phyloP scores from a whole-genome alignment of 2,888 invertebrate genomes.

The Amblyjoppa proteus region DNA sequence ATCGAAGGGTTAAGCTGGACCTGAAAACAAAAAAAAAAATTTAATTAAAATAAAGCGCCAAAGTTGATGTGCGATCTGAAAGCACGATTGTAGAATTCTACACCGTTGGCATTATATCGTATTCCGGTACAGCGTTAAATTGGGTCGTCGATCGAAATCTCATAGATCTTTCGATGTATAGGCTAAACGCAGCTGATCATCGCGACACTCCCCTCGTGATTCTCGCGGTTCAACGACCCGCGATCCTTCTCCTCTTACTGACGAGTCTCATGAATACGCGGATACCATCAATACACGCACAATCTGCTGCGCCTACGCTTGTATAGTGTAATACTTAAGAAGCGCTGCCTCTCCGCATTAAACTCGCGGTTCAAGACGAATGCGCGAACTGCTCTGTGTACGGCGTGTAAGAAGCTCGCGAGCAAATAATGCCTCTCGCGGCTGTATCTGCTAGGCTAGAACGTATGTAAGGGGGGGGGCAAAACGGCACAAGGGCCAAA shows the following conservation, averaged over 20 bases:
- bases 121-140: constrained; percentile 68
- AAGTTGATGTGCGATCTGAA: background rate
- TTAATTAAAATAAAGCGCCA: too few species aligned
- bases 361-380: constrained; percentile 34
- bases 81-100: constrained; percentile 1
- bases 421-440: background rate
- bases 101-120: background rate
- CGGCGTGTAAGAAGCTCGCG: background rate
- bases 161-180: constrained; percentile 74
- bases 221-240: constrained; percentile 72
- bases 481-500: too few species aligned
- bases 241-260: constrained; percentile 4
- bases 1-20: too few species aligned
- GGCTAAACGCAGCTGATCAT: constrained; percentile 77
- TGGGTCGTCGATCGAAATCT: constrained; percentile 77
- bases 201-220: constrained; percentile 65
- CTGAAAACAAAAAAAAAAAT: too few species aligned
- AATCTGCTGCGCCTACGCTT: constrained; percentile 10
- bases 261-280: constrained; percentile 37
- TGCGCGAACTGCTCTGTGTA: background rate
- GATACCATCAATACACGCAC: constrained; percentile 15
- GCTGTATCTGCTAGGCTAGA: background rate
- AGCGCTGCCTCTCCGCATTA: constrained; percentile 1
- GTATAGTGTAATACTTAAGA: constrained; percentile 22
- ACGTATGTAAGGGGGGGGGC: background rate